Conservation (phyloP, 1,140 invertebrate genomes). For the Camponotus pennsylvanicus region DNA sequence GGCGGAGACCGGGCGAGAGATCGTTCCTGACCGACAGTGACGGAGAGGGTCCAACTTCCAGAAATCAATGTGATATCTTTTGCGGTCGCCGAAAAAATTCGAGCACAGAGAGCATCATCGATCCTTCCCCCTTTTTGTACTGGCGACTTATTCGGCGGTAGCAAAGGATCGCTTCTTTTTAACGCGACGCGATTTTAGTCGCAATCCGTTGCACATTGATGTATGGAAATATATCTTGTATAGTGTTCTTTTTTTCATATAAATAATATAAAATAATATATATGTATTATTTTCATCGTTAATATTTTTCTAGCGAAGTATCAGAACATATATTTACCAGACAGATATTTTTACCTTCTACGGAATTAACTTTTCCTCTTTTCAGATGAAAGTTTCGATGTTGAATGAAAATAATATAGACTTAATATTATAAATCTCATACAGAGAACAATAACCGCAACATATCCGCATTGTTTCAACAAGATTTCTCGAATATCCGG, state of each 20-base stretch:
- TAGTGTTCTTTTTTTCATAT: background rate
- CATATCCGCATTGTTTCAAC: conserved; percentile 35
- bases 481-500: conserved; percentile 32
- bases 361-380: background rate
- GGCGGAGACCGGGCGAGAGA: conserved; percentile 54
- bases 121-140: conserved; percentile 26
- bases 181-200: conserved; percentile 25
- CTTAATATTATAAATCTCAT: conserved; percentile 9
- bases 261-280: background rate
- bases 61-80: conserved; percentile 77
- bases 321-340: background rate
- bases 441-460: background rate
- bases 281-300: background rate
- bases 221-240: background rate
- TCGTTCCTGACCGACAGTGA: conserved; percentile 55
- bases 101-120: conserved; percentile 29
- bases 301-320: background rate
- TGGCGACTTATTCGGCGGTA: background rate
- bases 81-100: conserved; percentile 55
- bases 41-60: conserved; percentile 52
- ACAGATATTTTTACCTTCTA: background rate
- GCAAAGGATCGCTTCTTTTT: background rate
- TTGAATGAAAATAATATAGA: background rate
- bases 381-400: background rate
- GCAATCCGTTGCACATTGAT: background rate